Conservation (phyloP, 1,140 invertebrate species). For the Brachystomella parvula region DNA sequence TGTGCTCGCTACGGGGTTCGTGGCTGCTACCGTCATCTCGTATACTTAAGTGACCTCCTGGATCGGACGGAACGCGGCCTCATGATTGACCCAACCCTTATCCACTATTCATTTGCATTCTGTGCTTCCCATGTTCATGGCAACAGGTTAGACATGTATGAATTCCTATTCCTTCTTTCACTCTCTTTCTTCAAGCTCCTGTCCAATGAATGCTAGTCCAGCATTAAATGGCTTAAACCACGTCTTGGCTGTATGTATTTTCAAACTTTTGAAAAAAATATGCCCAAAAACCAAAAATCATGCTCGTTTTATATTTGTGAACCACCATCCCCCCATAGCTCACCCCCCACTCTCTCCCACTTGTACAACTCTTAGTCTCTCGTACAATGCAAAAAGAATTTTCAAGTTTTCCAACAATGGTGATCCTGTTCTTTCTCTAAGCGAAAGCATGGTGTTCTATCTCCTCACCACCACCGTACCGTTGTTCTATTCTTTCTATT, state of each 20-base stretch:
- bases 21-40: slow-evolving; percentile 91
- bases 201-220: slow-evolving; percentile 26
- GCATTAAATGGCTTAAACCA: slow-evolving; percentile 1
- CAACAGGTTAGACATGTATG: slow-evolving; percentile 62
- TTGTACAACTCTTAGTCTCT: too few relatives aligned
- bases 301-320: too few relatives aligned
- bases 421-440: too few relatives aligned
- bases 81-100: slow-evolving; percentile 95
- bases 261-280: slow-evolving; percentile 25
- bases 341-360: too few relatives aligned
- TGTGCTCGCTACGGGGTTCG: slow-evolving; percentile 94
- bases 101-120: slow-evolving; percentile 98
- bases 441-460: neutral
- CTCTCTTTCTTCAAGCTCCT: slow-evolving; percentile 26
- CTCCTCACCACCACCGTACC: too few relatives aligned
- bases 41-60: slow-evolving; percentile 89
- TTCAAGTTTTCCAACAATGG: too few relatives aligned
- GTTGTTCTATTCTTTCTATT: too few relatives aligned
- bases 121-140: slow-evolving; percentile 98
- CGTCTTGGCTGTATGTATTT: slow-evolving; percentile 32
- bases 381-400: too few relatives aligned
- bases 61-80: slow-evolving; percentile 89
- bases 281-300: slow-evolving; percentile 30
- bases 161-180: slow-evolving; percentile 27
- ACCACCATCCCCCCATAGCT: too few relatives aligned